These are phyloP conservation scores for Harpalus rubripes DNA, from an alignment of 2,888 invertebrate species.

Conservation along the genomic window DNA sequence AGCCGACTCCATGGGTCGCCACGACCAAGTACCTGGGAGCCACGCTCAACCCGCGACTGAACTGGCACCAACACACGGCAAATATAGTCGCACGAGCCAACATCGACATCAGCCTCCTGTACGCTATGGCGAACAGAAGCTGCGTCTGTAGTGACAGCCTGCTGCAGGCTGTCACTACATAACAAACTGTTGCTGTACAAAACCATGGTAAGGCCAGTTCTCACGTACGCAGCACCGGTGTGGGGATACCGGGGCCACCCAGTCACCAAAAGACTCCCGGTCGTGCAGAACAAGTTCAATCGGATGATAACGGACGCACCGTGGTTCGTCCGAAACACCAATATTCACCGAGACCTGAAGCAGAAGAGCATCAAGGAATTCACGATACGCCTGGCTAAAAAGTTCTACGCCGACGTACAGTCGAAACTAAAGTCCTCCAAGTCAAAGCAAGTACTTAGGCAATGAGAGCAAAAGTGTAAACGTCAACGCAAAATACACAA, in stretches of 20 bases:
- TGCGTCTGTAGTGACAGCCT: no score
- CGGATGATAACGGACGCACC: conserved; percentile 23
- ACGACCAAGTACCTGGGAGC: conserved; percentile 33
- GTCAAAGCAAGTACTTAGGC: background rate
- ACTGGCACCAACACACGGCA: background rate
- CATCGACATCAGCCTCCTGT: background rate
- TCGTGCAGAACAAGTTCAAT: background rate
- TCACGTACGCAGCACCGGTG: background rate
- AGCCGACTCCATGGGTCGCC: conserved; percentile 7
- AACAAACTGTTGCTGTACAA: conserved; percentile 27
- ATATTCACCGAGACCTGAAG: conserved; percentile 14
- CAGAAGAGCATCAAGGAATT: background rate
- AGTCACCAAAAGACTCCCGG: background rate
- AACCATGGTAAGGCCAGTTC: conserved; percentile 1
- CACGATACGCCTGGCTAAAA: background rate
- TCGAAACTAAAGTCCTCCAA: background rate
- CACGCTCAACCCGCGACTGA: background rate
- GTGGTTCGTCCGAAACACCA: conserved; percentile 4
- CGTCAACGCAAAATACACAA: no score
- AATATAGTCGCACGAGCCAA: no score
- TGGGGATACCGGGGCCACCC: background rate
- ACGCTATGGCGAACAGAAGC: background rate
- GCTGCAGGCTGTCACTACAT: background rate
- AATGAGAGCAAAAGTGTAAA: background rate
- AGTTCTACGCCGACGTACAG: background rate